Percentiles rank a stretch among this genome's conserved stretches.
These are phyloP conservation scores for Gallinago media DNA, from an alignment of 2,113 vertebrate genomes.

Conservation along the genomic window DNA sequence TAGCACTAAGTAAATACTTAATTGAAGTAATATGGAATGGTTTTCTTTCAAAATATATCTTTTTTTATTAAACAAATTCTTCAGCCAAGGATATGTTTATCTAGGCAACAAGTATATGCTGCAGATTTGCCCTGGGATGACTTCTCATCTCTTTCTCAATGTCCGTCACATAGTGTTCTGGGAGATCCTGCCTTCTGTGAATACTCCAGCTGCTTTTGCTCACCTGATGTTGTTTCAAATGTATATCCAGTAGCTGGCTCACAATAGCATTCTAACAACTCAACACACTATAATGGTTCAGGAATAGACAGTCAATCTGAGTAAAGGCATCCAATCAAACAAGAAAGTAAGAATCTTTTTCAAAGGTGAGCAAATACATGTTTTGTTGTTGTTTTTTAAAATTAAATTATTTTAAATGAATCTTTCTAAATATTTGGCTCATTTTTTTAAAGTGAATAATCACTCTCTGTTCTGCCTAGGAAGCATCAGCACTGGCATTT, in stretches of 20 bases:
- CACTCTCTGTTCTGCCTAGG: too few species aligned
- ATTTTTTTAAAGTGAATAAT: neutral
- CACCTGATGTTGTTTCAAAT: slow-evolving; percentile 51
- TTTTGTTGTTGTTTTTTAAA: neutral
- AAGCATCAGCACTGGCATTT: too few species aligned
- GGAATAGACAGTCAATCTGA: slow-evolving; percentile 26
- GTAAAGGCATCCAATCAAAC: neutral
- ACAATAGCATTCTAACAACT: neutral
- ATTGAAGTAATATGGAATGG: neutral
- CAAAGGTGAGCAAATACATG: slow-evolving; percentile 64
- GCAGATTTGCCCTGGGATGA: slow-evolving; percentile 36
- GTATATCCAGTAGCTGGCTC: slow-evolving; percentile 42
- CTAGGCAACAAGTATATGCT: slow-evolving; percentile 43
- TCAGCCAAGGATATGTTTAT: neutral
- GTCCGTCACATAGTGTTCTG: slow-evolving; percentile 38
- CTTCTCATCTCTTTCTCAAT: slow-evolving; percentile 51
- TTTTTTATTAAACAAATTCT: slow-evolving; percentile 24
- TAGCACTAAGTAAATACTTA: neutral
- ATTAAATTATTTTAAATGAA: neutral
- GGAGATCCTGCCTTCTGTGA: slow-evolving; percentile 39
- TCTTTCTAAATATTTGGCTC: neutral
- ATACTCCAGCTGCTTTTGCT: slow-evolving; percentile 42
- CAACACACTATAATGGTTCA: neutral
- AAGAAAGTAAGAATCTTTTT: slow-evolving; percentile 33
- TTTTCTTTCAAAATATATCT: neutral